A percentile compares a stretch with the other conserved stretches of the same genome.
phyloP scores from a whole-genome alignment of 2,113 vertebrate genomes.

The Cyanistes caeruleus region DNA sequence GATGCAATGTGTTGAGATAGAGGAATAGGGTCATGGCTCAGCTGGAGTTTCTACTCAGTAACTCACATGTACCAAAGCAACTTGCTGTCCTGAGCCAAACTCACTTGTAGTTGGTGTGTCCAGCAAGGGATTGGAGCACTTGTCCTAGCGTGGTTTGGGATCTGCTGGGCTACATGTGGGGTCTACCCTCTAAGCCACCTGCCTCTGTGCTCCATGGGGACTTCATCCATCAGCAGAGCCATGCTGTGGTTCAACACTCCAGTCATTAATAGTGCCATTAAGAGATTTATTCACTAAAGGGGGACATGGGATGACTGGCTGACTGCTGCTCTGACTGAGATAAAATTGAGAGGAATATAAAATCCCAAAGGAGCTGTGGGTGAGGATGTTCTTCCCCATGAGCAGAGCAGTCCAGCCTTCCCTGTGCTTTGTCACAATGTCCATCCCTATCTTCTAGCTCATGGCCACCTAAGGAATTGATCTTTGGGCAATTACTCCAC shows the following conservation, averaged over 20 bases:
- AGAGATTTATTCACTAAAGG: not conserved
- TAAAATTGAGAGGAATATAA: not conserved
- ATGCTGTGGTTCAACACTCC: not conserved
- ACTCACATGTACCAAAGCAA: not conserved
- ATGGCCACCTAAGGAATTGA: not conserved
- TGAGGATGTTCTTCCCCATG: not conserved
- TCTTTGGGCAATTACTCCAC: not conserved
- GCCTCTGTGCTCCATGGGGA: not conserved
- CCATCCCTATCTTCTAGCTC: not conserved
- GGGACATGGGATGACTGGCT: not conserved
- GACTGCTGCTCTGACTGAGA: not conserved
- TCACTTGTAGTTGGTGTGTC: not conserved
- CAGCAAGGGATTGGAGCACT: rapidly evolving
- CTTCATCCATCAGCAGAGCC: not conserved
- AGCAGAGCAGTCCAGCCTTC: not conserved
- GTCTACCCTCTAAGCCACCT: not conserved
- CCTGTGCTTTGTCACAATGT: not conserved
- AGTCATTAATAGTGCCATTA: not conserved
- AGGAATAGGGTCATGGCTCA: not conserved
- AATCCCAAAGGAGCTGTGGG: not conserved
- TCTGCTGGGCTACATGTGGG: not conserved
- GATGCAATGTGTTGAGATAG: not conserved
- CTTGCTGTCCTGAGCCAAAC: not conserved
- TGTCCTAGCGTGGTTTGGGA: not conserved
- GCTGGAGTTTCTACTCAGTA: not conserved